Percentiles rank a stretch among this genome's conserved stretches.
These are phyloP conservation scores for Alaudala cheleensis DNA, from an alignment of 2,113 vertebrate species.

Conservation along the genomic window DNA sequence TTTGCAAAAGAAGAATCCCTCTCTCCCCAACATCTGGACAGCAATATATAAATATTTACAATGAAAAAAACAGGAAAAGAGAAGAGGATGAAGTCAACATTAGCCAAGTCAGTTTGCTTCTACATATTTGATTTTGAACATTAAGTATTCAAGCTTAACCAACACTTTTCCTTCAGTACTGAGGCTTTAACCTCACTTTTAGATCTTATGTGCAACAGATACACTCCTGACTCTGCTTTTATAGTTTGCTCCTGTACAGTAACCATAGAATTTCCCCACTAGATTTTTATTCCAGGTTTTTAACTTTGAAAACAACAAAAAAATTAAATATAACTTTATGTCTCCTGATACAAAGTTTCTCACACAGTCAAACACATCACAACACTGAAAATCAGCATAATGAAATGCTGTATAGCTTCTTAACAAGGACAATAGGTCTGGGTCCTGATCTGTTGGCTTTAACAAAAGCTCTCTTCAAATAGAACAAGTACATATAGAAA, in stretches of 20 bases:
- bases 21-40: conserved; percentile 56
- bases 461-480: conserved; percentile 65
- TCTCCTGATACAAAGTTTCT: conserved; percentile 43
- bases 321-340: conserved; percentile 50
- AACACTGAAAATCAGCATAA: conserved; percentile 64
- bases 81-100: conserved; percentile 58
- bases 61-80: conserved; percentile 76
- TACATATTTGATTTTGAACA: conserved; percentile 50
- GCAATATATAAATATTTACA: conserved; percentile 82
- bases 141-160: conserved; percentile 5
- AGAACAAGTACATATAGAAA: conserved; percentile 65
- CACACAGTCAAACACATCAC: conserved; percentile 45
- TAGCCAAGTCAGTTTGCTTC: conserved; percentile 48
- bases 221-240: conserved; percentile 4
- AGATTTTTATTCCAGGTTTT: conserved; percentile 45
- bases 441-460: conserved; percentile 15
- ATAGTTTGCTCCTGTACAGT: conserved; percentile 31
- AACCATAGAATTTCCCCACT: conserved; percentile 30
- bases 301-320: conserved; percentile 50
- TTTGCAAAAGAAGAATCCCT: conserved; percentile 68
- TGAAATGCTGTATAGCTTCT: conserved; percentile 48
- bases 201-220: conserved; percentile 4
- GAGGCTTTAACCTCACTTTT: background rate
- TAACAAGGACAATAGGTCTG: conserved; percentile 16
- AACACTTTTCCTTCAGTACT: background rate